phyloP scores from a whole-genome alignment of 64 coral and sea anemone species.

The Platygyra sinensis region DNA sequence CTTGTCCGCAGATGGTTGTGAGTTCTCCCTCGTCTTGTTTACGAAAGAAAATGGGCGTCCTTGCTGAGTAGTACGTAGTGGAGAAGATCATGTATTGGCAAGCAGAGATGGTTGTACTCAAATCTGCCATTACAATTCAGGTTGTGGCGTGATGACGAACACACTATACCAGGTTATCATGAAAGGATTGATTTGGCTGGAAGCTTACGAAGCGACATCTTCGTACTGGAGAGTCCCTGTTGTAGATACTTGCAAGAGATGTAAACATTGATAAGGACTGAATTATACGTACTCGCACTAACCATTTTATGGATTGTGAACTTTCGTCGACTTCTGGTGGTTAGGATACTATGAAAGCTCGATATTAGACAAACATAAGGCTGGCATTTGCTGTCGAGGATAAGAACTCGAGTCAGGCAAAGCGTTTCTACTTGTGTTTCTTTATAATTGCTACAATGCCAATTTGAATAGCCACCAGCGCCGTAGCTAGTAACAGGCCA shows the following conservation, averaged over 20 bases:
- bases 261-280: no score
- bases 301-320: no score
- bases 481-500: no score
- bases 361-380: no score
- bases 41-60: not conserved
- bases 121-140: slow-evolving; percentile 15
- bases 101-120: slow-evolving; percentile 4
- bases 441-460: no score
- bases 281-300: no score
- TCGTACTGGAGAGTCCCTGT: slow-evolving; percentile 42
- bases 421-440: no score
- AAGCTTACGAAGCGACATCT: slow-evolving; percentile 54
- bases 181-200: slow-evolving; percentile 58
- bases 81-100: not conserved
- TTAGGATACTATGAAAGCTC: no score
- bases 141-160: slow-evolving; percentile 19
- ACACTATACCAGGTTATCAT: slow-evolving; percentile 54
- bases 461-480: no score
- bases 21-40: slow-evolving; percentile 26
- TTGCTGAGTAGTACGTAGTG: not conserved
- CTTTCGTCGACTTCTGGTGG: no score
- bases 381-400: no score
- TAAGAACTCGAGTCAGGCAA: no score
- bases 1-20: slow-evolving; percentile 54
- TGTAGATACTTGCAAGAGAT: slow-evolving; percentile 49